Base-by-base conservation (phyloP, 2,888 invertebrate species). In the Lasioglossum pauxillum region DNA sequence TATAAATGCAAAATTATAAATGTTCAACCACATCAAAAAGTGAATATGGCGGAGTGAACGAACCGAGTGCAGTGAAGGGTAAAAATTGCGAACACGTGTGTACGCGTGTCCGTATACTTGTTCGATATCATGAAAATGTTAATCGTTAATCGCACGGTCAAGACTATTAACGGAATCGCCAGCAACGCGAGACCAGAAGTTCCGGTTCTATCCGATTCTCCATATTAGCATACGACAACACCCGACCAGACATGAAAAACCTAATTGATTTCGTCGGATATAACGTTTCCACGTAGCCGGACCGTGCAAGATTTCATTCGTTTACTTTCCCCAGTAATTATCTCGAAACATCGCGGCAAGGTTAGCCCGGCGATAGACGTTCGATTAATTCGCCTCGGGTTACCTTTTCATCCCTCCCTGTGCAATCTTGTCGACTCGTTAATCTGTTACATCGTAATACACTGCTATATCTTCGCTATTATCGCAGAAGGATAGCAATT, bases 181-280 rank as follows among this genome's bases (percentile, higher is more conserved):
- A 31, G 57, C 14, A 53, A 71, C 69, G 14, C 57, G 60, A 27
- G 60, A 27, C 64, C 64, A n/a, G 35, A 27, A 76, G 79, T 82
- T 86, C 90, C 79, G 80, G 78, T 90, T 86, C 44, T 79, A 67
- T 38, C 23, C 12, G 35, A 72, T 7, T 60, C 60, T 27, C n/a
- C 14, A 7, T 23, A 90, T 90, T 89, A 90, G 78, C 83, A 85
- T 87, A 78, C 27, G 80, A 72, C 57, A 67, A 75, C 38, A 79
- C 19, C 71, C 38, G 57, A 38, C 35, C 46, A 53, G 78, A 79
- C 72, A 79, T n/a, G 44, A 44, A 53, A 38, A 38, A 71, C 72
- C 69, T n/a, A 76, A 75, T 84, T 75, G 69, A 79, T 77, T 81
- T 41, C 49, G 38, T 74, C 73, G 60, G 16, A 23, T 41, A 35